Base-by-base conservation (phyloP, 2,797 vertebrate genomes). In the Gadopsis marmoratus region DNA sequence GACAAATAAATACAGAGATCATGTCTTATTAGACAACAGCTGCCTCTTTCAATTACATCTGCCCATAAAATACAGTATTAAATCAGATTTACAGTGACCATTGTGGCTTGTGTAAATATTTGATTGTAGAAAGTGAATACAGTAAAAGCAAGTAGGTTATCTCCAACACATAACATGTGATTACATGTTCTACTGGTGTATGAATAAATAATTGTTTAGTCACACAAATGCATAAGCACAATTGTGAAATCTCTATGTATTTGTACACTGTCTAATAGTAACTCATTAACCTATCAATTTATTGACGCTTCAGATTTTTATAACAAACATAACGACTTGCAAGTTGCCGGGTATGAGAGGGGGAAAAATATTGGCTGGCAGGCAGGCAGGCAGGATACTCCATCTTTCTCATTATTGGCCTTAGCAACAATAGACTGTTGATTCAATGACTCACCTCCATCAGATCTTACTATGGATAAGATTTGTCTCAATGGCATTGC, bases 401-500 rank as follows among this genome's bases (percentile, higher is more conserved):
- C 78, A 81, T 90, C 79, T 85, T 73, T 79, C 69, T 87, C 63
- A 83, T 65, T 72, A 64, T 75, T 82, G 85, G 83, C 90, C 92
- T 89, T 92, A 89, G 91, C 84, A 93, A 92, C 91, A 93, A 83
- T 56, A 86, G 79, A 80, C 74, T 88, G 82, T 87, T 88, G 88
- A 91, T 87, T 88, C 86, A 87, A 35, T 89, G 85, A 91, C 83
- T 89, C 89, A 93, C 84, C 73, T 79, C 56, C 43, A 81, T 79
- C 59, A 84, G 70, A 79, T 86, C 67, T 60, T 71, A 82, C 83
- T 75, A 78, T 77, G 61, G 79, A 81, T 68, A 56, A 73, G 16
- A 5, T 21, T 77, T 66, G 84, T 84, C 73, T 87, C 76, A 88
- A 88, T 78, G 56, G 78, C 65, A 75, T 45, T 62, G 53, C 41